A percentile compares a stretch with the other conserved stretches of the same genome.
These are phyloP conservation scores for Chiridota heheva DNA, from an alignment of 35 echinoderm and acorn worm genomes.

Conservation along the genomic window DNA sequence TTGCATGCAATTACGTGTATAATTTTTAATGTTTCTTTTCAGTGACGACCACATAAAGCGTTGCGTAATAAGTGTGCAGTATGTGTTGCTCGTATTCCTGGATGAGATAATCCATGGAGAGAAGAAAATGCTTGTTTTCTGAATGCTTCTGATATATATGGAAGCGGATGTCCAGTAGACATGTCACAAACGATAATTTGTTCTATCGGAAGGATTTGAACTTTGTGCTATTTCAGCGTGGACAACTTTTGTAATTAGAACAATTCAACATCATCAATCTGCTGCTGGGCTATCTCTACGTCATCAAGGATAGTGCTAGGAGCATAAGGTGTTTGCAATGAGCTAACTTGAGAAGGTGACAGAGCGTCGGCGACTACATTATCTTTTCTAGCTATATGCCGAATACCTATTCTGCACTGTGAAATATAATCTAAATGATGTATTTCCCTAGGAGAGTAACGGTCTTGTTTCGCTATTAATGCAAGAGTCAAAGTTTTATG, in stretches of 20 bases:
- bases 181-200: slow-evolving; percentile 2
- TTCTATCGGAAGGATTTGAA: neutral
- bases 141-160: neutral
- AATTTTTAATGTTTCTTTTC: neutral
- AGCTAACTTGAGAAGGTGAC: neutral
- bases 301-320: neutral
- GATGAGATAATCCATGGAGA: neutral
- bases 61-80: neutral
- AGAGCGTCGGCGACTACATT: slow-evolving; percentile 50
- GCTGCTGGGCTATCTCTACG: neutral
- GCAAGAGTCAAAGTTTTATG: slow-evolving; percentile 44
- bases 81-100: neutral
- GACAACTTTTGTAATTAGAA: neutral
- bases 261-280: neutral
- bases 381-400: slow-evolving; percentile 4
- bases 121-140: neutral
- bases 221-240: slow-evolving; percentile 24
- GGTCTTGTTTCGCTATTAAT: slow-evolving; percentile 17
- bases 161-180: slow-evolving; percentile 1
- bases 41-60: slow-evolving; percentile 11
- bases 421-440: slow-evolving; percentile 48
- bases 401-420: slow-evolving; percentile 37
- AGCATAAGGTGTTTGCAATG: neutral
- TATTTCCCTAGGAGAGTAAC: slow-evolving; percentile 42
- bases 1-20: neutral